phyloP scores from a whole-genome alignment of 2,797 vertebrate species.

The Hydrocynus forskahlii region DNA sequence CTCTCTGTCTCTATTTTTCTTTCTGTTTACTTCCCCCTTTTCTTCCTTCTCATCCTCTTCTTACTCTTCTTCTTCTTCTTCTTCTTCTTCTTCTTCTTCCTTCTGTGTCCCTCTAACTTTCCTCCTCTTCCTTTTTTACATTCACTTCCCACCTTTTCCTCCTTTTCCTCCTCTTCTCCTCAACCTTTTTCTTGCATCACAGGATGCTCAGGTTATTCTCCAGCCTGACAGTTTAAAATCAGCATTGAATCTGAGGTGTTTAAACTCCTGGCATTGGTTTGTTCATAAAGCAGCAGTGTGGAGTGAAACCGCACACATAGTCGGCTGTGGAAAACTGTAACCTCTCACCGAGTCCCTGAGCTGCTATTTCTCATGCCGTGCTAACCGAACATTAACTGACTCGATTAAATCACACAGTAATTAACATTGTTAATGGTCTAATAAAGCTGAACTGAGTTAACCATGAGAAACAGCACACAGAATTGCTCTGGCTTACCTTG shows the following conservation, averaged over 20 bases:
- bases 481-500: not conserved
- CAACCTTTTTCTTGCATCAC: not conserved
- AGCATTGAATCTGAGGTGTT: too few species aligned
- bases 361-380: not conserved
- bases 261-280: not conserved
- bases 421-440: constrained; percentile 43
- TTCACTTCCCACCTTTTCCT: not conserved
- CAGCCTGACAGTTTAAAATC: too few species aligned
- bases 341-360: constrained; percentile 3
- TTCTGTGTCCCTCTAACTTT: not conserved
- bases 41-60: not conserved
- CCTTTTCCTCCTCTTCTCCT: not conserved
- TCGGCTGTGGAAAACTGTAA: constrained; percentile 18
- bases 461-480: constrained; percentile 37
- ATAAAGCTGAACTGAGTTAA: constrained; percentile 46
- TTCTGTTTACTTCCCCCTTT: too few species aligned
- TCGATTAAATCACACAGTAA: constrained; percentile 37
- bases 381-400: constrained; percentile 6
- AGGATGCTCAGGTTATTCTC: not conserved
- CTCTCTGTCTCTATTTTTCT: not conserved
- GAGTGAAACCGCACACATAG: not conserved
- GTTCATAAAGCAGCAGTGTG: not conserved
- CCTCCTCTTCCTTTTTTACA: too few species aligned
- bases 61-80: not conserved
- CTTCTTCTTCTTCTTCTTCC: not conserved